Conservation (phyloP, 1,140 invertebrate species). For the Heliconius eleuchia region DNA sequence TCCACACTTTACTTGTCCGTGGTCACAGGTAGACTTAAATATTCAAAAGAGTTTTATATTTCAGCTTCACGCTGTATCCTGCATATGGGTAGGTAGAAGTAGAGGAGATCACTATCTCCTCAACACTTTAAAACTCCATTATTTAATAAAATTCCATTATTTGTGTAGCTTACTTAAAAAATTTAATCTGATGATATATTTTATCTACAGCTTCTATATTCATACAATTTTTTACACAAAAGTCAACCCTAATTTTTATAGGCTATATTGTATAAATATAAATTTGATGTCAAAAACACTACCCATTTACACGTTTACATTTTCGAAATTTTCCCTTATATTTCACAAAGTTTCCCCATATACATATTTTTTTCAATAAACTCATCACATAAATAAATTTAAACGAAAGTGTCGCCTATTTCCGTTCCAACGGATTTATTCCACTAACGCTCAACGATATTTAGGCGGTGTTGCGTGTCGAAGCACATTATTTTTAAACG, state of each 20-base stretch:
- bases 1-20: too few relatives aligned
- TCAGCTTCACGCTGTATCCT: too few relatives aligned
- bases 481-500: constrained; percentile 50
- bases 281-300: constrained; percentile 14
- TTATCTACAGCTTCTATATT: neutral
- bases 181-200: too few relatives aligned
- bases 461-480: constrained; percentile 49
- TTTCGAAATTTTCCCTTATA: neutral
- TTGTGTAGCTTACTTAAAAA: too few relatives aligned
- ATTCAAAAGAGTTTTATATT: too few relatives aligned
- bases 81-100: too few relatives aligned
- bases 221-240: neutral
- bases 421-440: constrained; percentile 22
- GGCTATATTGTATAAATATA: neutral
- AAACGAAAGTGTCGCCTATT: constrained; percentile 25
- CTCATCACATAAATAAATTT: constrained; percentile 28
- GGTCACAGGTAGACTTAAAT: too few relatives aligned
- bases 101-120: too few relatives aligned
- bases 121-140: too few relatives aligned
- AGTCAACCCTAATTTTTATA: neutral
- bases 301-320: neutral
- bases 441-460: constrained; percentile 36
- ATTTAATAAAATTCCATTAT: too few relatives aligned
- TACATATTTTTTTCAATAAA: constrained; percentile 14
- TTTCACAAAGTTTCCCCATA: neutral